phyloP scores from a whole-genome alignment of 2,797 vertebrate genomes.

The Sus cebifrons region DNA sequence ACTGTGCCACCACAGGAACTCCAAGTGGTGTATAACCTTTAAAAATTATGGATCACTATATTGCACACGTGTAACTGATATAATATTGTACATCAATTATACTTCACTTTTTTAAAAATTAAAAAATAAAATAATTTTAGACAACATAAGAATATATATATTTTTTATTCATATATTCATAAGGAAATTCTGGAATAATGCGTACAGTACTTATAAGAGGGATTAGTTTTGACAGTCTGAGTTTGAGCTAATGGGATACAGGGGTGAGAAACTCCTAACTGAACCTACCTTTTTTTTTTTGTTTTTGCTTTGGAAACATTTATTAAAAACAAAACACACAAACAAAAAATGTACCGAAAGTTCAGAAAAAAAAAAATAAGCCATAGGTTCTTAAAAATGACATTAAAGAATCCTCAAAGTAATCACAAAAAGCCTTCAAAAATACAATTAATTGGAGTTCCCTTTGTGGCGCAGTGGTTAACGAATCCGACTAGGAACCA shows the following conservation, averaged over 20 bases:
- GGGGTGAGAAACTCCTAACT: not conserved
- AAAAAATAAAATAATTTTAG: not conserved
- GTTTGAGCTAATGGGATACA: not conserved
- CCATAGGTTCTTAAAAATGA: not conserved
- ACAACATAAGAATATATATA: slow-evolving; percentile 6
- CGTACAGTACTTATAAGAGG: not conserved
- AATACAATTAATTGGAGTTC: not conserved
- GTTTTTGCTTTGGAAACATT: not conserved
- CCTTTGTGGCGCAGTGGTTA: too few relatives aligned
- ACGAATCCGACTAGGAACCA: too few relatives aligned
- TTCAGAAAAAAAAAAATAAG: not conserved
- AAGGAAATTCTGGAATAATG: slow-evolving; percentile 52
- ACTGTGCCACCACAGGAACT: too few relatives aligned
- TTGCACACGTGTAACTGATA: not conserved
- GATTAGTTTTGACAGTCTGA: not conserved
- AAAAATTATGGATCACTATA: not conserved
- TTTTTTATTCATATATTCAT: not conserved
- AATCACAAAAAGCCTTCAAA: not conserved
- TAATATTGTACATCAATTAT: not conserved
- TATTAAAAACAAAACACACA: not conserved
- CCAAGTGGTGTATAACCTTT: not conserved
- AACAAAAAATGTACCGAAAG: not conserved
- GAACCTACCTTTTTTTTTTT: slow-evolving; percentile 34
- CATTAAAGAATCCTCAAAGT: not conserved
- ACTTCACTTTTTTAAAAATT: not conserved